These are phyloP conservation scores for Trachelipus rathkii DNA, from an alignment of 1,140 invertebrate species.

Conservation along the genomic window DNA sequence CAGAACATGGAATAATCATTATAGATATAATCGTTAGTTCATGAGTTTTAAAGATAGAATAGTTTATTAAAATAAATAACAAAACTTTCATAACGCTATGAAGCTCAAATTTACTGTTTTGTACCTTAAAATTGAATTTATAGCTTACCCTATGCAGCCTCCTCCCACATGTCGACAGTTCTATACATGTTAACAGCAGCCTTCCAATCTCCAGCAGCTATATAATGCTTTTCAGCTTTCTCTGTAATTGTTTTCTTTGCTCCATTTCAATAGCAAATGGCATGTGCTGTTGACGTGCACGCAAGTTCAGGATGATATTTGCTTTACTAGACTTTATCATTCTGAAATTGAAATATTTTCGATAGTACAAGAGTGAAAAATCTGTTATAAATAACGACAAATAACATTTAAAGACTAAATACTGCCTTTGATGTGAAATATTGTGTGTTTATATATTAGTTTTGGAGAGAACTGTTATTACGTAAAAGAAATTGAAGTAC, in stretches of 20 bases:
- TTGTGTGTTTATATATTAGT: too few relatives aligned
- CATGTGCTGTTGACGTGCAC: slow-evolving; percentile 77
- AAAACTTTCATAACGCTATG: neutral
- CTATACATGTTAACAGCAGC: slow-evolving; percentile 87
- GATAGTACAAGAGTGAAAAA: too few relatives aligned
- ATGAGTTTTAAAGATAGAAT: too few relatives aligned
- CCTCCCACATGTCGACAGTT: slow-evolving; percentile 78
- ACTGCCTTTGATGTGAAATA: too few relatives aligned
- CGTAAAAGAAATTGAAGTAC: too few relatives aligned
- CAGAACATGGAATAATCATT: neutral
- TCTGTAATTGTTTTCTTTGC: slow-evolving; percentile 70
- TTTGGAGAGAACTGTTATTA: too few relatives aligned
- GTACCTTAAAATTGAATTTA: neutral
- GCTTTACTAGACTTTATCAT: slow-evolving; percentile 79
- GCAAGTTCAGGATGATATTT: slow-evolving; percentile 77
- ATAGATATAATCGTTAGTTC: neutral
- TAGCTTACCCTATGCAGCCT: slow-evolving; percentile 70
- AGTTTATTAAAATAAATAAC: neutral
- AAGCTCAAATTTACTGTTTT: neutral
- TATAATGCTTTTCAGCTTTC: slow-evolving; percentile 89
- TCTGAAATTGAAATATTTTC: slow-evolving; percentile 45
- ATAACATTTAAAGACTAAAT: too few relatives aligned
- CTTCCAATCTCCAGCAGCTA: slow-evolving; percentile 82
- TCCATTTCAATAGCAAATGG: slow-evolving; percentile 85
- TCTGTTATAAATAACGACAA: too few relatives aligned